A percentile compares a stretch with the other conserved stretches of the same genome.
Conservation (phyloP, 1,140 invertebrate genomes). For the Scaptomyza montana region DNA sequence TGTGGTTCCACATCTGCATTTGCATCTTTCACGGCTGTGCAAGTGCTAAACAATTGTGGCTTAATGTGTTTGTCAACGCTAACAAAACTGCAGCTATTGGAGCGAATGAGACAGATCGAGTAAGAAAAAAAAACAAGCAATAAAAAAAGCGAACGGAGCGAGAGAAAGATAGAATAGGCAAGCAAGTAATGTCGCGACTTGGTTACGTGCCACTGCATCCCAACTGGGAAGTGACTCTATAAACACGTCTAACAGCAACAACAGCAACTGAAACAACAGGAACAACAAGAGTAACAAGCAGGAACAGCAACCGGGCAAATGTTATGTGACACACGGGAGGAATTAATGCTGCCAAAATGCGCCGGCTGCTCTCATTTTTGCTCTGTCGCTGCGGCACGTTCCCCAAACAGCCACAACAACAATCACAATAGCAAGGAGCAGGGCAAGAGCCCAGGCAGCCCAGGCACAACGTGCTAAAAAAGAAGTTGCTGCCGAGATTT, state of each 20-base stretch:
- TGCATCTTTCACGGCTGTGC: conserved; percentile 20
- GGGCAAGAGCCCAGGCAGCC: neutral
- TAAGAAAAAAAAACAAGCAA: neutral
- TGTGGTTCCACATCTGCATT: neutral
- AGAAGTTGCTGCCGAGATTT: conserved; percentile 36
- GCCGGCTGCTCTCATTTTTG: conserved; percentile 48
- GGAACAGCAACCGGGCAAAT: conserved; percentile 23
- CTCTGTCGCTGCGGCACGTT: conserved; percentile 55
- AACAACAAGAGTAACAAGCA: conserved; percentile 9
- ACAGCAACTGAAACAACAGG: conserved; percentile 1
- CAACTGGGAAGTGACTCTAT: conserved; percentile 63
- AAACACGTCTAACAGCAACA: conserved; percentile 58
- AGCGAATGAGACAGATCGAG: conserved; percentile 2
- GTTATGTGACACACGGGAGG: conserved; percentile 75
- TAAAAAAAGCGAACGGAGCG: neutral
- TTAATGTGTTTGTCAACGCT: conserved; percentile 67
- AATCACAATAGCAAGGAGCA: conserved; percentile 2
- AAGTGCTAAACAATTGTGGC: conserved; percentile 50
- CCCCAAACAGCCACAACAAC: conserved; percentile 58
- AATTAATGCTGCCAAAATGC: conserved; percentile 77
- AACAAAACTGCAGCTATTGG: conserved; percentile 25
- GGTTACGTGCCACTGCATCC: conserved; percentile 60
- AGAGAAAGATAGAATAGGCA: neutral
- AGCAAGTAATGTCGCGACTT: conserved; percentile 12
- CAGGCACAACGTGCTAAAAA: conserved; percentile 28